Evolutionary conservation across 1,140 invertebrate genomes (phyloP).

Genomic region (Vollenhovia emeryi): DNA sequence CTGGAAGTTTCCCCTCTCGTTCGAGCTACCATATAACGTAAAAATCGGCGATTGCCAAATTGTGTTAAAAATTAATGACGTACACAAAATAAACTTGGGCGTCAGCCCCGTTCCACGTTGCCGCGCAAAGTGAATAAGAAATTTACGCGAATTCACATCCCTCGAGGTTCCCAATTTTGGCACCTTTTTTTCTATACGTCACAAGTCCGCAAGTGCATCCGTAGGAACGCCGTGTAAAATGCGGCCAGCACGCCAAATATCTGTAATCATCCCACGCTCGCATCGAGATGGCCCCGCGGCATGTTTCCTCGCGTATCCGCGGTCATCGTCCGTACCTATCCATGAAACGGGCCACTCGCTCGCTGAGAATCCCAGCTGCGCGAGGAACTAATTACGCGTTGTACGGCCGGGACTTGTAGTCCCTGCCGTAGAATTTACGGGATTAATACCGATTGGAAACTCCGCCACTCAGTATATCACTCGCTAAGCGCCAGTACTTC

Average conservation of each 20-base stretch:
- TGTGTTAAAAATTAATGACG: neutral
- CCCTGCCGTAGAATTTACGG: slow-evolving; percentile 35
- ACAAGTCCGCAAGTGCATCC: neutral
- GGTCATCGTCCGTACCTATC: slow-evolving; percentile 38
- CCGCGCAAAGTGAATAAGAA: neutral
- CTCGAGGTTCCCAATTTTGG: neutral
- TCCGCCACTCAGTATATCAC: slow-evolving; percentile 1
- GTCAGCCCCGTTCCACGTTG: neutral
- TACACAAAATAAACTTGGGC: neutral
- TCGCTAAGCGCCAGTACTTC: neutral
- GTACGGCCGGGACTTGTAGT: neutral
- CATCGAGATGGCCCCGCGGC: slow-evolving; percentile 26
- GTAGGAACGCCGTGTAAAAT: neutral
- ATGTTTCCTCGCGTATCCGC: slow-evolving; percentile 45
- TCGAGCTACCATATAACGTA: neutral
- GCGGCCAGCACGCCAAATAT: slow-evolving; percentile 4
- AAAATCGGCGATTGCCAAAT: neutral
- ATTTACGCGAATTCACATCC: neutral
- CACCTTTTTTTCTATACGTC: neutral
- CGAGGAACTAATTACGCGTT: slow-evolving; percentile 52
- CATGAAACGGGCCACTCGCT: slow-evolving; percentile 54
- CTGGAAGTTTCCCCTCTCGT: neutral
- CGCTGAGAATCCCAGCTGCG: slow-evolving; percentile 49
- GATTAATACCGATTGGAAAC: slow-evolving; percentile 46
- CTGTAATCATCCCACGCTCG: slow-evolving; percentile 17